Evolutionary conservation across 2,797 vertebrate species (phyloP), one percentile per base, ranked within the genome.

Genomic region (Acanthopagrus latus): DNA sequence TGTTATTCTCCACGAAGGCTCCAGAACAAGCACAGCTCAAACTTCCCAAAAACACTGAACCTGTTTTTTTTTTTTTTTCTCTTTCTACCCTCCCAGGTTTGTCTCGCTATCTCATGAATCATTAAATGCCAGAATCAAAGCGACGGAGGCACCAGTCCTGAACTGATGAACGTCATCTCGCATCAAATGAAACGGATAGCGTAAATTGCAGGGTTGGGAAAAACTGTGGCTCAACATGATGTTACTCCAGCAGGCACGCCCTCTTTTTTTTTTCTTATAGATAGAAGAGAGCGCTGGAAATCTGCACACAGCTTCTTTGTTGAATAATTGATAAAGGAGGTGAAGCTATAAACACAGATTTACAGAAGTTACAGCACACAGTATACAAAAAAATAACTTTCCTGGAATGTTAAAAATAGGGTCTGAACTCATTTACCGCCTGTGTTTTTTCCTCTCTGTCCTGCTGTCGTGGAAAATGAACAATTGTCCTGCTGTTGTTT

Each of bases 291-390:
- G 78, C 66, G 73, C 87, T 88, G 82, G 81, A 84, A 87, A 92
- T 87, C 77, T 81, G 84, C 74, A 70, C 81, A 78, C 70, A 72
- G 80, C 80, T 63, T 92, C 84, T 84, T 76, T 89, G 82, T 83
- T 94, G 88, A 92, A 93, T 92, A 88, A 93, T 95, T 90, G 76
- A 94, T 92, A 83, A 84, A 82, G 78, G 46, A 43, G 81, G 56
- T 67, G 82, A 88, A 85, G 85, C 73, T 71, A 89, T 90, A 87
- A 91, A 93, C 85, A 91, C 41, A 74, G 82, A 79, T 88, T 86
- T 80, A 83, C 70, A 84, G 78, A 87, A 83, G 71, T 73, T 85
- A 77, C 51, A 82, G 80, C 57, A 38, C 64, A 63, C 70, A 82
- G 74, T 74, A 78, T 9, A 38, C 2, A 38, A 38, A 78, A 38